These are phyloP conservation scores for Eumaeus atala DNA, from an alignment of 1,140 invertebrate genomes.

Conservation along the genomic window DNA sequence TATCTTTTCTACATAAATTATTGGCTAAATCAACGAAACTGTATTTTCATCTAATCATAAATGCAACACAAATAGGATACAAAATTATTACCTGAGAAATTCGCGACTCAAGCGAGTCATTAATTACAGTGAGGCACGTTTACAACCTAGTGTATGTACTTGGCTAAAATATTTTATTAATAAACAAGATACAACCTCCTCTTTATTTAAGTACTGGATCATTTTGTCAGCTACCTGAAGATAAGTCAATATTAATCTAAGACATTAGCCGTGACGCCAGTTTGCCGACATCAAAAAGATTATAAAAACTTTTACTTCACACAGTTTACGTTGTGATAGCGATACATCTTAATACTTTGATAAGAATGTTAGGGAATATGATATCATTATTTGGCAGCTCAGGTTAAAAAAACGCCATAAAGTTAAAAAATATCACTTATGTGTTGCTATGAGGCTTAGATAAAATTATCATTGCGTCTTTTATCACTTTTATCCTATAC, in stretches of 20 bases:
- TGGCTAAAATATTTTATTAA: no score
- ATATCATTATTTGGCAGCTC: constrained; percentile 13
- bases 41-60: no score
- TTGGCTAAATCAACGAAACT: no score
- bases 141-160: no score
- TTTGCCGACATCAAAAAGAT: constrained; percentile 30
- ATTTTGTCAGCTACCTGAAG: constrained; percentile 13
- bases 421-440: constrained; percentile 5
- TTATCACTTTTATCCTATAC: not conserved
- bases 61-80: no score
- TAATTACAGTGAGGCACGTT: no score
- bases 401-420: constrained; percentile 1
- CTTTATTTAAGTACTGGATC: constrained; percentile 1
- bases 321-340: constrained; percentile 46
- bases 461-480: not conserved
- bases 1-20: no score
- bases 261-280: constrained; percentile 29
- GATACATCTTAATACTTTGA: constrained; percentile 25
- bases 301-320: constrained; percentile 43
- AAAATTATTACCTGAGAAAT: no score
- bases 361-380: constrained; percentile 24
- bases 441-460: not conserved
- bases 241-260: constrained; percentile 20
- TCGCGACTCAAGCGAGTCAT: no score
- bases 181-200: not conserved